phyloP scores from a whole-genome alignment of 2,113 vertebrate genomes.

The Xiphophorus maculatus region DNA sequence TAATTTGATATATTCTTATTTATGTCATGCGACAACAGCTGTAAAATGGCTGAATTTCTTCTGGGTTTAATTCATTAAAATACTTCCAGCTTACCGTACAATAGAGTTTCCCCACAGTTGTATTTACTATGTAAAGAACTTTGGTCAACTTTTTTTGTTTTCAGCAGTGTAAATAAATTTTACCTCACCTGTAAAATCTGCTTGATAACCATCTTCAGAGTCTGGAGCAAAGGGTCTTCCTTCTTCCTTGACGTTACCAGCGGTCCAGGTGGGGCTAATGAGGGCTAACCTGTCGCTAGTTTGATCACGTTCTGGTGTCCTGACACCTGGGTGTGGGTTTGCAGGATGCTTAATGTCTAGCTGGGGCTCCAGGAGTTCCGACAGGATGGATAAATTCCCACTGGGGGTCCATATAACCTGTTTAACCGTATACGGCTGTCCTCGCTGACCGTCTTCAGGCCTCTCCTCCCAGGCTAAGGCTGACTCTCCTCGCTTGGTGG shows the following conservation, averaged over 20 bases:
- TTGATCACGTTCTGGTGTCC: not conserved
- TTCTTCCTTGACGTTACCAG: slow-evolving; percentile 9
- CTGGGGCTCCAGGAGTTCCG: not conserved
- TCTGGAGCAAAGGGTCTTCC: not conserved
- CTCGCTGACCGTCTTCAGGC: not conserved
- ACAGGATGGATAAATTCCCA: not conserved
- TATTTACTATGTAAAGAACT: no score
- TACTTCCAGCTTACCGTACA: no score
- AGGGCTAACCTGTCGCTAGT: not conserved
- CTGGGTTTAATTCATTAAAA: no score
- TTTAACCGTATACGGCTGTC: fast-evolving
- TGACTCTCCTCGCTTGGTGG: not conserved
- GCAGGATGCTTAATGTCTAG: no score
- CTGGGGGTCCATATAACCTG: not conserved
- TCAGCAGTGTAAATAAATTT: not conserved
- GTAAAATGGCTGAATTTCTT: no score
- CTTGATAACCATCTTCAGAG: slow-evolving; percentile 42
- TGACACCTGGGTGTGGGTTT: not conserved
- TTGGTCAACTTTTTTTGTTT: not conserved
- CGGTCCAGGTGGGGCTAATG: slow-evolving; percentile 14
- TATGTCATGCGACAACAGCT: no score
- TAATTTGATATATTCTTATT: no score
- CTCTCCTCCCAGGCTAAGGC: not conserved
- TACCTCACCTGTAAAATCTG: slow-evolving; percentile 56
- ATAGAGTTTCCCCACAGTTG: no score